These are phyloP conservation scores for Pseudomugil gertrudae DNA, from an alignment of 2,797 vertebrate genomes.

Conservation along the genomic window DNA sequence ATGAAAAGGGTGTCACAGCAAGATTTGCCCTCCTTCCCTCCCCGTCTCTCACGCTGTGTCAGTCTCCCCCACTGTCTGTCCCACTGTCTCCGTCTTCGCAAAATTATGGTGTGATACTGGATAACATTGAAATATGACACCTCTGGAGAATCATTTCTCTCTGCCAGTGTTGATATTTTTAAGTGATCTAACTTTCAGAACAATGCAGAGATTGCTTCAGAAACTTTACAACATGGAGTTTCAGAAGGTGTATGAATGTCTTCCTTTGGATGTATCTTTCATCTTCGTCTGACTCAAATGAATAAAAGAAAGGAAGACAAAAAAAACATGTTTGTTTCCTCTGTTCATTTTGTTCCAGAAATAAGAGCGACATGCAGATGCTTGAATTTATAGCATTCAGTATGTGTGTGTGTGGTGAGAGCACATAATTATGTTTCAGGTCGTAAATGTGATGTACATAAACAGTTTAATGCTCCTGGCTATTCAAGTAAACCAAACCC, in stretches of 20 bases:
- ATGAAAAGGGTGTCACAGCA: slow-evolving; percentile 76
- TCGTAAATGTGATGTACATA: slow-evolving; percentile 61
- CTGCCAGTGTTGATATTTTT: slow-evolving; percentile 13
- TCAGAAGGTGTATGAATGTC: slow-evolving; percentile 10
- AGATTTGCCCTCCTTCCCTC: slow-evolving; percentile 42
- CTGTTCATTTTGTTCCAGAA: slow-evolving; percentile 4
- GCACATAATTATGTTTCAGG: slow-evolving; percentile 20
- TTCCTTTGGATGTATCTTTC: no score
- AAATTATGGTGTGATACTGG: slow-evolving; percentile 32
- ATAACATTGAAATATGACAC: slow-evolving; percentile 24
- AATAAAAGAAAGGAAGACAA: slow-evolving; percentile 22
- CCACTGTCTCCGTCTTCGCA: slow-evolving; percentile 38
- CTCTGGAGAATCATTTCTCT: slow-evolving; percentile 19
- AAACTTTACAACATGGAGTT: slow-evolving; percentile 1
- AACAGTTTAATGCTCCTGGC: slow-evolving; percentile 44
- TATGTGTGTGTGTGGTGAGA: slow-evolving; percentile 20
- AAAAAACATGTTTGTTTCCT: slow-evolving; percentile 9
- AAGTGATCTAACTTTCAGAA: slow-evolving; percentile 1
- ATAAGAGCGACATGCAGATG: slow-evolving; percentile 16
- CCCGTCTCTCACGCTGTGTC: slow-evolving; percentile 48
- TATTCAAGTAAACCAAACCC: slow-evolving; percentile 18
- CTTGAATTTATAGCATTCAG: slow-evolving; percentile 37
- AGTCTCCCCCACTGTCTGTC: slow-evolving; percentile 39
- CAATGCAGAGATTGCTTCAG: neutral
- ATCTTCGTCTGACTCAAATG: slow-evolving; percentile 6